Conservation (phyloP, 1,140 invertebrate species). For the Oryzaephilus surinamensis region DNA sequence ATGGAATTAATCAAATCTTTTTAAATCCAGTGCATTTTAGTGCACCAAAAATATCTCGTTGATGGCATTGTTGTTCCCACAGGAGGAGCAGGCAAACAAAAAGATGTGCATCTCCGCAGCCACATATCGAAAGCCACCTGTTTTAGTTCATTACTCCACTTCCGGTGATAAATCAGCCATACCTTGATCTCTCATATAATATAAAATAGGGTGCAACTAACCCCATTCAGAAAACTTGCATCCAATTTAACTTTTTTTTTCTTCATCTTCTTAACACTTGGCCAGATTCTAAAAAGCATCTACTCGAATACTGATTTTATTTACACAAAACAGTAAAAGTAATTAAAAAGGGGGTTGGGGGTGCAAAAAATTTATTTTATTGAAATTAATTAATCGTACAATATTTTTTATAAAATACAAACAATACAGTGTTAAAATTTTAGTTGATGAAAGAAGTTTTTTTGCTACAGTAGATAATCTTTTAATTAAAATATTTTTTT, state of each 20-base stretch:
- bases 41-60: conserved; percentile 1
- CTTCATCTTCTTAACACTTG: neutral
- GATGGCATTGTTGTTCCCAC: neutral
- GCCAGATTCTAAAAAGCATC: neutral
- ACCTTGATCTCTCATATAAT: neutral
- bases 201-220: conserved; percentile 1
- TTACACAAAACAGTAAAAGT: neutral
- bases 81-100: no score
- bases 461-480: no score
- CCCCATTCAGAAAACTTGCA: neutral
- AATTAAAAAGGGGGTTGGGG: neutral
- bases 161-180: conserved; percentile 31
- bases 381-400: no score
- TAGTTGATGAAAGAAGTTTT: no score
- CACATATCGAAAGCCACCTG: conserved; percentile 28
- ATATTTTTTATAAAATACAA: no score
- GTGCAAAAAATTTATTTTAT: no score
- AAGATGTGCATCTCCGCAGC: no score
- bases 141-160: conserved; percentile 29
- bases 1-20: conserved; percentile 2
- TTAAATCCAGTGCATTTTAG: conserved; percentile 1
- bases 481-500: no score
- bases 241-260: neutral
- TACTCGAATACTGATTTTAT: no score
- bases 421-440: no score